These are phyloP conservation scores for Ficedula albicollis DNA, from an alignment of 2,797 vertebrate genomes.

Conservation along the genomic window DNA sequence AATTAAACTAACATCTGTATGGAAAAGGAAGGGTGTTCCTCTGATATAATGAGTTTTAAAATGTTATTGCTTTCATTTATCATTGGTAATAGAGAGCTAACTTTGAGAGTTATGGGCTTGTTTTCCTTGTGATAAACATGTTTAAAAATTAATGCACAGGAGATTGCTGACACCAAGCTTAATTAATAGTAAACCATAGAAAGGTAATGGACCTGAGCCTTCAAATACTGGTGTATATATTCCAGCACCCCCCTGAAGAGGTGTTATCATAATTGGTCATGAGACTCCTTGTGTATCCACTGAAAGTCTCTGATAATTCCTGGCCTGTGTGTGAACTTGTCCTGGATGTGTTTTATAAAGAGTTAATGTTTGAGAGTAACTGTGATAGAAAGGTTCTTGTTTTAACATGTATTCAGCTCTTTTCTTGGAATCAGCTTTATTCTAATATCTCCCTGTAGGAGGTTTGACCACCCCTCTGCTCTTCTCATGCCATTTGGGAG, in stretches of 20 bases:
- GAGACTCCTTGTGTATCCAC: not conserved
- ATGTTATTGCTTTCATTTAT: not conserved
- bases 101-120: not conserved
- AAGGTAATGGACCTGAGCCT: not conserved
- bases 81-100: not conserved
- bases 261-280: not conserved
- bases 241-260: not conserved
- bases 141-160: not conserved
- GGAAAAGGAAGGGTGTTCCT: not conserved
- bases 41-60: not conserved
- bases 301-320: not conserved
- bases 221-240: not conserved
- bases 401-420: not conserved
- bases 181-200: not conserved
- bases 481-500: rapidly evolving
- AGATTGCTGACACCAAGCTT: rapidly evolving
- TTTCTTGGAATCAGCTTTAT: not conserved
- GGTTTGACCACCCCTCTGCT: not conserved
- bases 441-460: not conserved
- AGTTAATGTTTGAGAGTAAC: not conserved
- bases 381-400: not conserved
- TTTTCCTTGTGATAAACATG: not conserved
- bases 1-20: not conserved
- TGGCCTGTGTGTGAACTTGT: not conserved
- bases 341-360: not conserved